These are phyloP conservation scores for Zaprionus ghesquierei DNA, from an alignment of 1,140 invertebrate species.

Conservation along the genomic window DNA sequence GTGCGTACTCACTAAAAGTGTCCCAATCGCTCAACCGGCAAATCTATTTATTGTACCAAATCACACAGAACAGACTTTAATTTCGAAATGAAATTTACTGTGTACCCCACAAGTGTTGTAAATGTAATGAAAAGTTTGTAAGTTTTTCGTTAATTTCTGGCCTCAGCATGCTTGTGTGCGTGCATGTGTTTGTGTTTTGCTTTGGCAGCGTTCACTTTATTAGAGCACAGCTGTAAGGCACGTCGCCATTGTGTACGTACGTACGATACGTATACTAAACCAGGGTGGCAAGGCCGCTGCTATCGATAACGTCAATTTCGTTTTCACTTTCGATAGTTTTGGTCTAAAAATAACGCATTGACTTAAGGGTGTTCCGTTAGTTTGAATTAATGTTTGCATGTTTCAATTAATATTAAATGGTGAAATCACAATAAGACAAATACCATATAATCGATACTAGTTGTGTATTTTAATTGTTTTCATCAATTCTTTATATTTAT, in stretches of 20 bases:
- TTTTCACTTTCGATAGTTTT: neutral
- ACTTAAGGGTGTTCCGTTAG: neutral
- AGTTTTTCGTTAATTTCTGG: neutral
- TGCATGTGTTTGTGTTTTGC: neutral
- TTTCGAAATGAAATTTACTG: neutral
- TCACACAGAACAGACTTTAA: neutral
- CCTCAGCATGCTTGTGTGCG: neutral
- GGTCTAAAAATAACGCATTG: neutral
- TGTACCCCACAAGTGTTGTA: neutral
- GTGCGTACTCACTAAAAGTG: neutral
- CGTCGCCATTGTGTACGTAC: neutral
- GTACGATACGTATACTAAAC: neutral
- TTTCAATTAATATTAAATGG: neutral
- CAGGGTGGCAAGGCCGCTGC: neutral
- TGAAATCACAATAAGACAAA: neutral
- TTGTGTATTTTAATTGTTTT: no score
- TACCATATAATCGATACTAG: neutral
- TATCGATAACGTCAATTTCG: neutral
- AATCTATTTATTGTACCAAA: neutral
- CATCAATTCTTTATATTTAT: neutral
- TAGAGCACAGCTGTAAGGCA: neutral
- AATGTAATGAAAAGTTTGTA: neutral
- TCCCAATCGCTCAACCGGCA: neutral
- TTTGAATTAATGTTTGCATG: neutral
- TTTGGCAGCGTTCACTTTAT: neutral